Evolutionary conservation across 2,797 vertebrate species (phyloP).

Genomic region (Cichlasoma orientale): DNA sequence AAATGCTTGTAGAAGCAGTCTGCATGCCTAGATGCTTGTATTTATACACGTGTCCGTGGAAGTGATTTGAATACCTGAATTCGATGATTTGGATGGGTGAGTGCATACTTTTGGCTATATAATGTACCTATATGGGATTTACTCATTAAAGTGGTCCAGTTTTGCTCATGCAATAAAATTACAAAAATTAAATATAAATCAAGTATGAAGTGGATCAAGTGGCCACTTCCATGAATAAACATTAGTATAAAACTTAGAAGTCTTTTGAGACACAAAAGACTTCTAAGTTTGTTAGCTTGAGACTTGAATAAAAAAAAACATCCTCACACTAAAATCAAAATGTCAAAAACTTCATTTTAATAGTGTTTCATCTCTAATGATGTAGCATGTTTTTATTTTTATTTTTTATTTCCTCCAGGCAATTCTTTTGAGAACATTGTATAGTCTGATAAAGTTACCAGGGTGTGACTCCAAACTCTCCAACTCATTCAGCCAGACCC

Average conservation of each 20-base stretch:
- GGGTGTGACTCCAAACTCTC: constrained; percentile 20
- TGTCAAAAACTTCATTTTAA: background rate
- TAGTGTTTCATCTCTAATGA: background rate
- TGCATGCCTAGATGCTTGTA: no score
- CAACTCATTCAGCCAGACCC: constrained; percentile 14
- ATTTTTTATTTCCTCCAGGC: background rate
- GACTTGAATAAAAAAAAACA: background rate
- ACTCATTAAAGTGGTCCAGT: no score
- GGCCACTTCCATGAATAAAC: background rate
- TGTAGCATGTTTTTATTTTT: background rate
- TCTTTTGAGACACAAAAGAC: background rate
- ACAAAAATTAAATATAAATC: background rate
- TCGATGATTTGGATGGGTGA: no score
- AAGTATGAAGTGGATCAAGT: no score
- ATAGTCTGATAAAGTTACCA: constrained; percentile 30
- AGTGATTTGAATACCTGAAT: no score
- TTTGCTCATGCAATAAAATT: background rate
- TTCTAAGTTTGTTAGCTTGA: background rate
- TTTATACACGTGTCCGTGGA: no score
- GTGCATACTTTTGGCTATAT: no score
- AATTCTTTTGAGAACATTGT: constrained; percentile 12
- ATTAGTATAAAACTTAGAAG: background rate
- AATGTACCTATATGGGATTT: rapidly evolving
- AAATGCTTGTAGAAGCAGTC: no score
- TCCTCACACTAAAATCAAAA: background rate